Base-by-base conservation (phyloP, 2,113 vertebrate species). In the Ranitomeya variabilis region DNA sequence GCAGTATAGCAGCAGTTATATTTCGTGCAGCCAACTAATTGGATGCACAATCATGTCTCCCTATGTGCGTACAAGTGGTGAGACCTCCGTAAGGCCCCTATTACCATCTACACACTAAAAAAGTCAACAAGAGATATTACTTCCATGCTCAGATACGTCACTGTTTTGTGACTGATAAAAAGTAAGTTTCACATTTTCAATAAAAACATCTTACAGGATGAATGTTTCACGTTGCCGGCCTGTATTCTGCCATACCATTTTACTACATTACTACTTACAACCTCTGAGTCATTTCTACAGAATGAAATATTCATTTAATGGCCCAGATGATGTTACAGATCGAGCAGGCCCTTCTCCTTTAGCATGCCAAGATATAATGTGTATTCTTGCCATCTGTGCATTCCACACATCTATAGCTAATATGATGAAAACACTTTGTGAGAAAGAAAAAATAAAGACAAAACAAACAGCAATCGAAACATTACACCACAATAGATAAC, bases 401-500 rank as follows among this genome's bases (percentile, higher is more conserved):
- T 55, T 84, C 64, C 21, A 84, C 82, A 84, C 13, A 55, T 84
- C 45, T 69, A 83, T 21, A 52, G 51, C 37, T 55, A 71, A 84
- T 69, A n/a, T 71, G 51, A 52, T 84, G 7, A 64, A 83, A 69
- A 69, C 11, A 16, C 55, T 81, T 81, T 45, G 62, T 10, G 23
- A 37, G 37, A 81, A 26, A 60, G 14, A n/a, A 54, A 79, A 66
- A 21, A n/a, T 45, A 9, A 66, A 21, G 37, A 57, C 26, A 76
- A 69, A 83, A 51, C 37, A 83, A 37, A 71, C 26, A 37, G 26
- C 26, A 37, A 55, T 26, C 64, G 37, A 81, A 59, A 23, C 14
- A 3, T 55, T 86, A 60, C 84, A 21, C 71, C 84, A 62, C 69
- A 76, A 76, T 64, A 87, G 85, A 87, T 54, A 87, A 67, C 85